A percentile compares a stretch with the other conserved stretches of the same genome.
Conservation (phyloP, 2,888 invertebrate species). For the Drosophila longiperda region DNA sequence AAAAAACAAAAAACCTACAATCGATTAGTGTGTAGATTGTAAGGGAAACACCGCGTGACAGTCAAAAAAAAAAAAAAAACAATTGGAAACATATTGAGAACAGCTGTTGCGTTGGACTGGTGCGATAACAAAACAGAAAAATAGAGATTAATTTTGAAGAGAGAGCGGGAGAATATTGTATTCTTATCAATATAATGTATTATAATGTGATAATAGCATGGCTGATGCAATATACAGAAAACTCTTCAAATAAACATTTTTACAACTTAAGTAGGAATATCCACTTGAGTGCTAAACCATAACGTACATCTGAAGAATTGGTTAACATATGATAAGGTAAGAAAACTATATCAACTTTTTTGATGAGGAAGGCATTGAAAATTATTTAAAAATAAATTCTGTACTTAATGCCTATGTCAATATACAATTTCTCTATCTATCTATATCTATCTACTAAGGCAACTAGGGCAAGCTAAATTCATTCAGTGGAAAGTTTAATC, state of each 20-base stretch:
- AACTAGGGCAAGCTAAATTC: neutral
- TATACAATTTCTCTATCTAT: neutral
- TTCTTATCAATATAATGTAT: neutral
- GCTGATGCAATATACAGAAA: slow-evolving; percentile 40
- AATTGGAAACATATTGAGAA: neutral
- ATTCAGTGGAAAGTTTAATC: neutral
- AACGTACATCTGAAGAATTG: neutral
- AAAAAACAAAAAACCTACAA: neutral
- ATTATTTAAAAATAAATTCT: neutral
- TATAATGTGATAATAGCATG: neutral
- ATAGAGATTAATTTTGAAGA: neutral
- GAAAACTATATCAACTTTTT: neutral
- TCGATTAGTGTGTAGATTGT: neutral
- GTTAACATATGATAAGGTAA: neutral
- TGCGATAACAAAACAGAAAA: neutral
- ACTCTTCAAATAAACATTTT: slow-evolving; percentile 1
- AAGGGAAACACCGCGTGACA: neutral
- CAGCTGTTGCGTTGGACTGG: neutral
- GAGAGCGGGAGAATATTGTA: neutral
- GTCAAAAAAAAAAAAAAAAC: neutral
- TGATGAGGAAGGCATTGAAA: neutral
- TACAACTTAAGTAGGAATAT: neutral
- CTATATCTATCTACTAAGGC: neutral
- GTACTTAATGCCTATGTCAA: neutral
- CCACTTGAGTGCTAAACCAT: neutral